Evolutionary conservation across 2,113 vertebrate genomes (phyloP).

Genomic region (Stigmatopora argus): DNA sequence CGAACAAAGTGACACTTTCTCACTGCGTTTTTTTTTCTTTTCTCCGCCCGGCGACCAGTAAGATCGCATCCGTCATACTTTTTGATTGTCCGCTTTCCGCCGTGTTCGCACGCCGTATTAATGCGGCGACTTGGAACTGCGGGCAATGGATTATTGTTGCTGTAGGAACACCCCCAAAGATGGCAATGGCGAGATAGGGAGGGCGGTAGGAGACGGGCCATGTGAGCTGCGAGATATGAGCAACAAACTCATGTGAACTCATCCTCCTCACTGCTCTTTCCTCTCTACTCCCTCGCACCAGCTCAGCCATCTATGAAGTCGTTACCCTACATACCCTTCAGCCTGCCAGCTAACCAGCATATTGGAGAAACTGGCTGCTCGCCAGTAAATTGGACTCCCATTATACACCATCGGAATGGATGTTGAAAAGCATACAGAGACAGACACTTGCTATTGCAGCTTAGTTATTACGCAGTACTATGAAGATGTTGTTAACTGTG

Average conservation of each 20-base stretch:
- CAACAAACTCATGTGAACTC: constrained; percentile 75
- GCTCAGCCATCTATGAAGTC: constrained; percentile 63
- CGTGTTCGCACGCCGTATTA: constrained; percentile 36
- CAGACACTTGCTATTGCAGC: neutral
- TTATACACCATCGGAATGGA: constrained; percentile 63
- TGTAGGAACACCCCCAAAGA: constrained; percentile 58
- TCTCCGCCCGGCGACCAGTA: constrained; percentile 18
- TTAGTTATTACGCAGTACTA: neutral
- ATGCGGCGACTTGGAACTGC: constrained; percentile 16
- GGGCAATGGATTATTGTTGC: constrained; percentile 35
- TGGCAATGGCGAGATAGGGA: constrained; percentile 53
- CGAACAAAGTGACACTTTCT: constrained; percentile 16
- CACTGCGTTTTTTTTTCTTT: constrained; percentile 8
- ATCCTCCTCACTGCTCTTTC: constrained; percentile 40
- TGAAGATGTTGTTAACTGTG: neutral
- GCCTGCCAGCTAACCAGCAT: constrained; percentile 63
- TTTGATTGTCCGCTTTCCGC: constrained; percentile 27
- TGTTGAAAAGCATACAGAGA: constrained; percentile 40
- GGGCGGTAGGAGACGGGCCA: constrained; percentile 51
- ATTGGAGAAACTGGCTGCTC: constrained; percentile 27
- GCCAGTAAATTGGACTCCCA: constrained; percentile 32
- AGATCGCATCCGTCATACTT: constrained; percentile 15
- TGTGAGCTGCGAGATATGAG: constrained; percentile 60
- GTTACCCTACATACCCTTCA: constrained; percentile 67
- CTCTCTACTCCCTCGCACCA: constrained; percentile 33